phyloP scores from a whole-genome alignment of 2,888 invertebrate species.

The Protodeltote pygarga region DNA sequence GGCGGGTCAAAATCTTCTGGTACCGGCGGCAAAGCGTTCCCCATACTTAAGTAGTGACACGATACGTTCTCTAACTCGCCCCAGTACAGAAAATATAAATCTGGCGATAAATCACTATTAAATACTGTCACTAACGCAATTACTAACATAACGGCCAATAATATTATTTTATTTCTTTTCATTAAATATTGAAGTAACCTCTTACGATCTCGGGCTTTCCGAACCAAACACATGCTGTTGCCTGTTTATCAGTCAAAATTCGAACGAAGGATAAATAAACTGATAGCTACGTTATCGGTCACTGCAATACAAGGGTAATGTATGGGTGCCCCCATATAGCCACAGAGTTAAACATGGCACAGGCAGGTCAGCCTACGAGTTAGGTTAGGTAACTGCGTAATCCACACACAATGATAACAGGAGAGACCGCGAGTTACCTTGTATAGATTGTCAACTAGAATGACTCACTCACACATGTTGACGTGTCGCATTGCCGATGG shows the following conservation, averaged over 20 bases:
- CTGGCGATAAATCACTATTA: neutral
- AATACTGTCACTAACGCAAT: slow-evolving; percentile 3
- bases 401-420: neutral
- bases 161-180: neutral
- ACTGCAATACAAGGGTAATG: neutral
- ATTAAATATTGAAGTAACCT: neutral
- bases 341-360: neutral
- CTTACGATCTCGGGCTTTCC: slow-evolving; percentile 5
- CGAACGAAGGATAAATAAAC: neutral
- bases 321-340: neutral
- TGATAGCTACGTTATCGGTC: neutral
- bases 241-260: neutral
- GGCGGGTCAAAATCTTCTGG: slow-evolving; percentile 5
- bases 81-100: slow-evolving; percentile 1
- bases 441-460: no score
- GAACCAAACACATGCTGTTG: slow-evolving; percentile 10
- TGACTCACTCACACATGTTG: neutral
- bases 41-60: slow-evolving; percentile 27
- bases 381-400: neutral
- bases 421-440: no score
- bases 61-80: slow-evolving; percentile 2
- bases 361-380: neutral
- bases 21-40: slow-evolving; percentile 22
- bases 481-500: neutral
- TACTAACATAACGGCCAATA: neutral